Base-by-base conservation (phyloP, 1,140 invertebrate species). In the Drosophila suzukii region DNA sequence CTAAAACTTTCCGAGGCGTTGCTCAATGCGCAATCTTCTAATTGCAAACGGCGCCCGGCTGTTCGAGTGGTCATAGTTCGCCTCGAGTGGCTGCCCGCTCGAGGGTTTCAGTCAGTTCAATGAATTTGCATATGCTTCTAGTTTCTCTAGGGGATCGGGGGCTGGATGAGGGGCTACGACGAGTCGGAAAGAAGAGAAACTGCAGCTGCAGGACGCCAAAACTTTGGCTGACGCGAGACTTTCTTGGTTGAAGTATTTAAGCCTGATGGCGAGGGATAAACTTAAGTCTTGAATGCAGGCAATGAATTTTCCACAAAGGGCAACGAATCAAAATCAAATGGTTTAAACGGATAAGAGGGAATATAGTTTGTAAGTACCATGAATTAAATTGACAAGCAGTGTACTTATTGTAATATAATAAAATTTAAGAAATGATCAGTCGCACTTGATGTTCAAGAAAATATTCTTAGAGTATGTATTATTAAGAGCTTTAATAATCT, bases 1-100 rank as follows among this genome's bases (percentile, higher is more conserved):
- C 55, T 49, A 61, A 75, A 84, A 75, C 50, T 85, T 81, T 84
- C 58, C 59, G 55, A 78, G 66, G 47, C 83, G 81, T 88, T 86
- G 53, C 83, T 80, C 83, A 88, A 86, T 70, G 68, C 72, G 38
- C 47, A 15, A 24, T 70, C 73, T 83, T 88, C 83, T 88, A 88
- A 88, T 88, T 88, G 83, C 83, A 71, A 60, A 75, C 72, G 62
- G 74, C 72, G 68, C 62, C 65, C 61, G 65, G 66, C 78, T 78
- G 56, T 65, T 39, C 60, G 60, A 63, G 60, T 63, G 60, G 60
- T 66, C 77, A 80, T 81, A 76, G 78, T 81, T 70, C n/a, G 38
- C 38, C 60, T 82, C 55, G 61, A 68, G 74, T 63, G 61, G 55
- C 67, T 46, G 61, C 54, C 67, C 63, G 62, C 70, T 86, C 56